Percentiles rank a stretch among this genome's conserved stretches.
Evolutionary conservation across 2,888 invertebrate species (phyloP).

Genomic region (Stramonita haemastoma): DNA sequence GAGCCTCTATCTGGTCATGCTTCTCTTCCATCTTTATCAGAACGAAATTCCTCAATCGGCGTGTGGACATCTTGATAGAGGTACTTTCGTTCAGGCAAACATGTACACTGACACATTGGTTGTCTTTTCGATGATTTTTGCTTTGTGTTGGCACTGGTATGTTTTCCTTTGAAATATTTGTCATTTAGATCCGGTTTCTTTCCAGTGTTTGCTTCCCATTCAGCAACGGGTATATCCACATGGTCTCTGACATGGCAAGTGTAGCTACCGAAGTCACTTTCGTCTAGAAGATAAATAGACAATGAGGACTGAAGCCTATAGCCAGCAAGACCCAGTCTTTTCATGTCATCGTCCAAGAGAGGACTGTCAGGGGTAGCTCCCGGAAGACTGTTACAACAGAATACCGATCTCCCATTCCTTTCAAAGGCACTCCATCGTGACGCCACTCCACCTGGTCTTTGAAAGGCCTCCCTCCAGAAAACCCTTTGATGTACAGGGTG

Average conservation of each 20-base stretch:
- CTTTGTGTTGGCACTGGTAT: neutral
- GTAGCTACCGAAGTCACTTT: conserved; percentile 5
- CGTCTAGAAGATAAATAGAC: neutral
- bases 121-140: neutral
- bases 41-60: conserved; percentile 5
- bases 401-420: neutral
- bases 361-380: neutral
- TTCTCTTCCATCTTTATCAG: conserved; percentile 23
- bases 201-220: neutral
- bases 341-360: neutral
- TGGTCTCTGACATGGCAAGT: neutral
- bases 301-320: neutral
- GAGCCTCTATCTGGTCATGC: conserved; percentile 27
- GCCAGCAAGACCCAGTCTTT: neutral
- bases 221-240: neutral
- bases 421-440: conserved; percentile 5
- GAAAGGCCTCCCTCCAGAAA: conserved; percentile 11
- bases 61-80: conserved; percentile 10
- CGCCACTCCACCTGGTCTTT: conserved; percentile 27
- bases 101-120: neutral
- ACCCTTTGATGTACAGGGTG: neutral
- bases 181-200: neutral
- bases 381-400: neutral
- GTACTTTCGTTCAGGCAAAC: neutral
- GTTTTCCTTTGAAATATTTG: neutral